These are phyloP conservation scores for Malachius bipustulatus DNA, from an alignment of 2,888 invertebrate species.

Conservation along the genomic window DNA sequence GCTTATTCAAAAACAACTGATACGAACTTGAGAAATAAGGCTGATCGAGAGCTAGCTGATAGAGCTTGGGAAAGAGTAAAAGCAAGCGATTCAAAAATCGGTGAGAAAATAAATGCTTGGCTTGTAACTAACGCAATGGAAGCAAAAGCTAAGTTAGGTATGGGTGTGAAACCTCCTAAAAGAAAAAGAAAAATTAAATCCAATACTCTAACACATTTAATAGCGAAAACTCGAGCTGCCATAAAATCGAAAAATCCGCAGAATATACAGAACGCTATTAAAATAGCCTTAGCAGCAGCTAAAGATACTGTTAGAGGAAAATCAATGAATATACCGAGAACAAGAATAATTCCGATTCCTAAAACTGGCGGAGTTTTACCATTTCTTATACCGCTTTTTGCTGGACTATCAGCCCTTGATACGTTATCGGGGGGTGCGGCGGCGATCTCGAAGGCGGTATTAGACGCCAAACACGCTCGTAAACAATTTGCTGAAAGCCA, in stretches of 20 bases:
- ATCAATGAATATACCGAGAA: conserved; percentile 13
- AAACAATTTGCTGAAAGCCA: conserved; percentile 25
- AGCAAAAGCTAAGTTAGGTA: conserved; percentile 23
- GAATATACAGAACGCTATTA: conserved; percentile 15
- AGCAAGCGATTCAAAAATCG: conserved; percentile 21
- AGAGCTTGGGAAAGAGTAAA: conserved; percentile 23
- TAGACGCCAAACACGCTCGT: conserved; percentile 26
- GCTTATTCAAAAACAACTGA: conserved; percentile 18
- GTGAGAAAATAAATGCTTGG: conserved; percentile 24
- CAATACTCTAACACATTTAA: conserved; percentile 5
- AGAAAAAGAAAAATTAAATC: conserved; percentile 8
- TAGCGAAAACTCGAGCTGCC: conserved; percentile 4
- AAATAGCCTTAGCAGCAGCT: conserved; percentile 15
- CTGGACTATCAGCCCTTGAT: conserved; percentile 28
- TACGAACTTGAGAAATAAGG: conserved; percentile 21
- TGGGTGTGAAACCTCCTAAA: conserved; percentile 17
- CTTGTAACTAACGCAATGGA: conserved; percentile 24
- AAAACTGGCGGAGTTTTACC: conserved; percentile 29
- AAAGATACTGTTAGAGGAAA: conserved; percentile 11
- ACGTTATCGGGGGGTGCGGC: conserved; percentile 30
- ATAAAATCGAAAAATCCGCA: conserved; percentile 11
- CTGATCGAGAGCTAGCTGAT: conserved; percentile 25
- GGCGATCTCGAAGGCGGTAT: conserved; percentile 29
- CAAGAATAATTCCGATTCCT: conserved; percentile 26
- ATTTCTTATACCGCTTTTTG: conserved; percentile 28